Evolutionary conservation across 2,888 invertebrate genomes (phyloP), one percentile per base, ranked within the genome.

Genomic region (Melangyna quadrimaculata): DNA sequence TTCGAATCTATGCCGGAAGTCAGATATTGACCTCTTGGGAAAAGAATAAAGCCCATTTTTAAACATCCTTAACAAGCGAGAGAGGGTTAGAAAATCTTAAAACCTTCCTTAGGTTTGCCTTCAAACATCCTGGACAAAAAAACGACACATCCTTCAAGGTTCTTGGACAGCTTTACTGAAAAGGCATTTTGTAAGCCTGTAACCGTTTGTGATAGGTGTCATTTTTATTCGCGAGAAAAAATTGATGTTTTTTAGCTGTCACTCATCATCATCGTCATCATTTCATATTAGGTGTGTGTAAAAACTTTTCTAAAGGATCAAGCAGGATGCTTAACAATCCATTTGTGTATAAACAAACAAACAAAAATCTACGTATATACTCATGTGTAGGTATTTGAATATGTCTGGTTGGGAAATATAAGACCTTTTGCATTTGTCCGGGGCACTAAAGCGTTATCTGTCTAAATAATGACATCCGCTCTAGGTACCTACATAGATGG

Each of bases 401-500:
- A 40, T 53, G 24, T 53, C 35, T 79, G 32, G 55, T 27, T 75
- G 17, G 40, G 53, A 74, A 73, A 73, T 43, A 40, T 43, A 48
- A 63, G 63, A 73, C 51, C 27, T 51, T 59, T 27, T 45, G 55
- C 57, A 67, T 59, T 78, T 22, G 35, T 73, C 72, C 53, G 51
- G 61, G 59, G 78, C 27, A 40, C 53, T 40, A 29, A 63, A 65
- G 40, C 70, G 71, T 79, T 77, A 73, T 75, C 73, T 65, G 63
- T 74, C 78, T 74, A 83, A 78, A 78, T 83, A 83, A 78, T 83
- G 83, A 74, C 74, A 78, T 74, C 83, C 78, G 74, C 37, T 59
- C 59, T 59, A 35, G 59, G 55, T 55, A 55, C 55, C 55, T 37
- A 40, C 40, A 63, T 67, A n/a, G n/a, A n/a, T n/a, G n/a, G 74